Conservation (phyloP, 1,140 invertebrate species). For the Conus betulinus region DNA sequence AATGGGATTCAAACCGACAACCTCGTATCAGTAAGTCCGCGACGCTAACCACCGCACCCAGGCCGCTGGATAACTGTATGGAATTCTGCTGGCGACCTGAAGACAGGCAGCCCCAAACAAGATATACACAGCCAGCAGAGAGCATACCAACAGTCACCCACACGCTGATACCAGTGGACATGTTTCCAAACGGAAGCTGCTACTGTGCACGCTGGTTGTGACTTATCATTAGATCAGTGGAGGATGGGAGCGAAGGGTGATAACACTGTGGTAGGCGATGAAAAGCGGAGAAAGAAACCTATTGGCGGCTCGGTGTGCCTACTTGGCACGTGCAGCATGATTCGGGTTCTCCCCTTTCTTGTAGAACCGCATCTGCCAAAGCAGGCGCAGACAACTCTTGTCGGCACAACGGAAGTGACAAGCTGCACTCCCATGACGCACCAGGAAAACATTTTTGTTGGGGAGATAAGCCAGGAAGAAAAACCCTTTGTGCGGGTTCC, state of each 20-base stretch:
- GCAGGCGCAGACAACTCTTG: constrained; percentile 1
- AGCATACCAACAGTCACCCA: not conserved
- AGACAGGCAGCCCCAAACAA: not conserved
- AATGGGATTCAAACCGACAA: too few species aligned
- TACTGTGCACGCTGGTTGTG: not conserved
- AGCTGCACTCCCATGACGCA: not conserved
- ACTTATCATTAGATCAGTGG: not conserved
- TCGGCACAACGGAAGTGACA: not conserved
- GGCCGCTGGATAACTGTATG: too few species aligned
- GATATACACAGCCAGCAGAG: not conserved
- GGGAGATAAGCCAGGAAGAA: not conserved
- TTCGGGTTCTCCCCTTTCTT: not conserved
- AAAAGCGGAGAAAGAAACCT: not conserved
- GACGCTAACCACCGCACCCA: too few species aligned
- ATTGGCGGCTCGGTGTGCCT: not conserved
- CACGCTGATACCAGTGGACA: not conserved
- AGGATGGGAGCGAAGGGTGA: not conserved
- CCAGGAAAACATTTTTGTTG: not conserved
- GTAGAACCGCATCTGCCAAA: not conserved
- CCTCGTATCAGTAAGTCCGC: too few species aligned
- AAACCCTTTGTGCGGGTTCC: not conserved
- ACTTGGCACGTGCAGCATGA: not conserved
- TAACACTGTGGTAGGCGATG: not conserved
- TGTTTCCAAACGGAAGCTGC: constrained; percentile 1
- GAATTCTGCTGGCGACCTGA: too few species aligned